A percentile compares a stretch with the other conserved stretches of the same genome.
These are phyloP conservation scores for Coregonus sp. DNA, from an alignment of 2,797 vertebrate genomes.

Conservation along the genomic window DNA sequence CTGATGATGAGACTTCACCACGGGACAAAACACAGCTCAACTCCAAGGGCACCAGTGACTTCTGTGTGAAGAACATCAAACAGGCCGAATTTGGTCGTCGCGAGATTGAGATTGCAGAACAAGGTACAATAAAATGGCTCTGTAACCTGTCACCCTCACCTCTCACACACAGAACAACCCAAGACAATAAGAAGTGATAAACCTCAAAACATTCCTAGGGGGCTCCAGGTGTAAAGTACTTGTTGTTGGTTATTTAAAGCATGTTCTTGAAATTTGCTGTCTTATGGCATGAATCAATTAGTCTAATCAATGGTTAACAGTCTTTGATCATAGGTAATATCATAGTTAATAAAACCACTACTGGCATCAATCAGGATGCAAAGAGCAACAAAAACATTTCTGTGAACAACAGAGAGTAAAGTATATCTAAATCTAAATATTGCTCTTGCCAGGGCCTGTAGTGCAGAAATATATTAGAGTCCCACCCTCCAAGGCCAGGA, in stretches of 20 bases:
- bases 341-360: neutral
- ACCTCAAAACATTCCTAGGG: neutral
- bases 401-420: neutral
- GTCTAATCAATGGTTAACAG: neutral
- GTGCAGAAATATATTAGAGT: neutral
- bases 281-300: neutral
- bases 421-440: neutral
- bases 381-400: neutral
- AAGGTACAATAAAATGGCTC: constrained; percentile 73
- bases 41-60: constrained; percentile 90
- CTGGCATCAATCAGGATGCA: neutral
- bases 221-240: neutral
- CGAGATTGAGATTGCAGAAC: constrained; percentile 95
- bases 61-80: constrained; percentile 97
- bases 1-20: constrained; percentile 91
- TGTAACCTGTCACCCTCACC: neutral
- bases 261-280: neutral
- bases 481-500: neutral
- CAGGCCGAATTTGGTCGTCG: constrained; percentile 92
- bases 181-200: neutral
- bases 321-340: neutral
- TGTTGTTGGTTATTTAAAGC: neutral
- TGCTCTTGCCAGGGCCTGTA: neutral
- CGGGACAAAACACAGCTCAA: constrained; percentile 92
- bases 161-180: neutral